Evolutionary conservation across 1,140 invertebrate genomes (phyloP), one percentile per base, ranked within the genome.

Genomic region (Prorops nasuta): DNA sequence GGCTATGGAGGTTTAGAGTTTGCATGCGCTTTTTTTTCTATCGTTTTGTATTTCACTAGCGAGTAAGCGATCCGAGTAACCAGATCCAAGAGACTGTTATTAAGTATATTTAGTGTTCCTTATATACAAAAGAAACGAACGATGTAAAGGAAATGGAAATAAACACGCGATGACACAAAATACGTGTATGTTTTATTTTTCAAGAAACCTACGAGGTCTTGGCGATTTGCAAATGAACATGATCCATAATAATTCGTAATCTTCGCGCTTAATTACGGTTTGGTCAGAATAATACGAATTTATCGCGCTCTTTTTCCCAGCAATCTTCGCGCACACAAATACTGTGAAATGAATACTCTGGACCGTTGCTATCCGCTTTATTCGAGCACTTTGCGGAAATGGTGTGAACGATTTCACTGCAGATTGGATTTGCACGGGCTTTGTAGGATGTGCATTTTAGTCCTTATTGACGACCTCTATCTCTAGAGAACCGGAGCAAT

Each of bases 401-500:
- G 22, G 36, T 36, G 39, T 39, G 24, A 51, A 17, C 19, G 36
- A 51, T 51, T 51, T 51, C 38, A 47, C 46, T 48, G 24, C 49
- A 34, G 45, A 51, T 47, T 51, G 35, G 18, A 47, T 39, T 16
- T 18, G 21, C 2, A 9, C 6, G 24, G 16, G 18, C 12, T 51
- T 39, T 47, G 34, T 28, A 10, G 10, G 24, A 28, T 10, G 24
- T 28, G 24, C 24, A 28, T 28, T 28, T 28, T 28, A 4, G 24
- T 28, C 24, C 24, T 28, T 28, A 28, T 28, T 24, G 22, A 31
- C 42, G 42, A 32, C 14, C 17, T 17, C 2, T 2, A 6, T 10
- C 16, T 16, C n/a, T 16, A 32, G 22, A 7, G 18, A 16, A 17
- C 6, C 18, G 24, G 24, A 28, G 24, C 10, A 28, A 6, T 10